Evolutionary conservation across 1,140 invertebrate species (phyloP).

Genomic region (Popillia japonica): DNA sequence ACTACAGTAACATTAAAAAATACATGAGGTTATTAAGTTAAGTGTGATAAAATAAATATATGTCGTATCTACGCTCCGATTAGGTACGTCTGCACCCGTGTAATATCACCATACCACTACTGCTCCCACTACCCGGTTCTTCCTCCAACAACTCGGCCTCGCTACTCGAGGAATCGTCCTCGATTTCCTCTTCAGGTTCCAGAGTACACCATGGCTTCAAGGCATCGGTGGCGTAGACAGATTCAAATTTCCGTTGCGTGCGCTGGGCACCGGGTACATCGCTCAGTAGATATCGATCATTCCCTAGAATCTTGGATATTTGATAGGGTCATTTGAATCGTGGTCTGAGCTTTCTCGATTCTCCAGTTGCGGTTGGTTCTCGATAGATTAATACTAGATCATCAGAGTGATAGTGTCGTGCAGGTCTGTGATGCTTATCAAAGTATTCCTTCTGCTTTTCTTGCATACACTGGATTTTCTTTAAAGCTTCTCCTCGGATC

Average conservation of each 20-base stretch:
- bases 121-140: no score
- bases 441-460: background rate
- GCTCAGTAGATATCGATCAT: constrained; percentile 8
- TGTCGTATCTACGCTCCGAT: no score
- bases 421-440: background rate
- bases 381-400: constrained; percentile 2
- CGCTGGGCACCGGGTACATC: background rate
- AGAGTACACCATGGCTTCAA: background rate
- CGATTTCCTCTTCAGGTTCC: background rate
- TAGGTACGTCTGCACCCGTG: no score
- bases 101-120: no score
- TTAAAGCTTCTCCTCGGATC: background rate
- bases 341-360: constrained; percentile 21
- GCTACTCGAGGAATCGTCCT: background rate
- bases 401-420: background rate
- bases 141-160: background rate
- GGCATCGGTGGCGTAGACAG: background rate
- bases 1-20: no score
- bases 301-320: background rate
- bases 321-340: background rate
- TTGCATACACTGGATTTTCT: background rate
- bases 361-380: constrained; percentile 18
- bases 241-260: background rate
- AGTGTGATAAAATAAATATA: no score
- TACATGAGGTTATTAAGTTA: no score